Base-by-base conservation (phyloP, 2,888 invertebrate species). In the Lithophane leautieri region DNA sequence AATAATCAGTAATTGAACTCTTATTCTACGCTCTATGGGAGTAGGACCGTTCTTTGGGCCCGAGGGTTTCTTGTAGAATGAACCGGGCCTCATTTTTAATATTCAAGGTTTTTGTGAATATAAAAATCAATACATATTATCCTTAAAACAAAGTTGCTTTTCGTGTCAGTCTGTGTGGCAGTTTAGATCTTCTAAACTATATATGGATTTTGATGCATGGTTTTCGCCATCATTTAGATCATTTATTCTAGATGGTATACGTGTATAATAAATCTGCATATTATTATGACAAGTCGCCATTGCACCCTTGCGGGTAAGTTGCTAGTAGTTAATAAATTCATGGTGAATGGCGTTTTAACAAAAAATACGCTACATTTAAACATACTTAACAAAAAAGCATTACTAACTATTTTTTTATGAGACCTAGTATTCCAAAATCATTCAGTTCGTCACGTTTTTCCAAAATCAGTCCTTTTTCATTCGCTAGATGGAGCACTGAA, bases 401-500 rank as follows among this genome's bases (percentile, higher is more conserved):
- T 40, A 42, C 40, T 58, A 77, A 75, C 81, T 91, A 90, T 82
- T 94, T 91, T 81, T 94, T 91, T 70, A 94, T 92, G 28, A 95
- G 90, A n/a, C 95, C 95, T 54, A 93, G 11, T 70, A 97, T 95
- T 19, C 89, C 92, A 78, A 97, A 97, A 91, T 98, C 97, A 76
- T 96, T 94, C 6, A 97, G 90, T 82, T 97, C 95, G 0, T 95
- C 91, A 19, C 93, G 93, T 73, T 97, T 97, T 85, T 96, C 94
- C 42, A 98, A 90, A 56, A 97, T 90, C 1, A 98, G 93, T 56
- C 97, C 97, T 88, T 98, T 97, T 91, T 99, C 99, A 91, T 99
- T 99, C 4, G 98, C 98, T 87, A 99, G 95, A 96, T 99, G 99
- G 8, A 99, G 95, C 28, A 99, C 95, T 0, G 98, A 98, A 42